Percentiles rank a stretch among this genome's conserved stretches.
phyloP scores from a whole-genome alignment of 1,140 invertebrate species.

The Vollenhovia emeryi region DNA sequence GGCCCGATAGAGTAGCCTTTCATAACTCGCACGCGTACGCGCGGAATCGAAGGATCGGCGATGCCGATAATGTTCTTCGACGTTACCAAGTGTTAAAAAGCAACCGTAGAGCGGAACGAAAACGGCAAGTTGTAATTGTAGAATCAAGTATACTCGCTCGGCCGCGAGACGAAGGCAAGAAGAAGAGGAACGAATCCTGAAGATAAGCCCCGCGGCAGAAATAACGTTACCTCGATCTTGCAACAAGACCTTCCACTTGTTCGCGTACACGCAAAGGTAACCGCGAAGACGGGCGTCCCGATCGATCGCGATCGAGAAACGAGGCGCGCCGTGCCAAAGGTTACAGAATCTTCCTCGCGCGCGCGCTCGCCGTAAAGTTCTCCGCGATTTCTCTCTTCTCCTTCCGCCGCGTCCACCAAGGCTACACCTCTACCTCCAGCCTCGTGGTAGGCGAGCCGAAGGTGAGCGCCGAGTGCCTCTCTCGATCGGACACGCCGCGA shows the following conservation, averaged over 20 bases:
- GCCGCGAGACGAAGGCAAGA: background rate
- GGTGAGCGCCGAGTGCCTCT: constrained; percentile 28
- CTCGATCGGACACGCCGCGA: constrained; percentile 64
- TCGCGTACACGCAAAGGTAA: constrained; percentile 42
- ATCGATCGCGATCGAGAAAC: constrained; percentile 72
- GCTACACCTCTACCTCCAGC: background rate
- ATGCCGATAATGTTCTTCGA: background rate
- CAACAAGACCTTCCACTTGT: constrained; percentile 47
- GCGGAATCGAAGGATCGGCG: background rate
- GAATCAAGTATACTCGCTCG: background rate
- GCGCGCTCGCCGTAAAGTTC: constrained; percentile 67
- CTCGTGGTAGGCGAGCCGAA: constrained; percentile 47
- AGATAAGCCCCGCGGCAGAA: constrained; percentile 29
- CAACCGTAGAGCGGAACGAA: background rate
- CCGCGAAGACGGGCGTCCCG: constrained; percentile 47
- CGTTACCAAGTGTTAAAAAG: background rate
- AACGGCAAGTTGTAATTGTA: constrained; percentile 17
- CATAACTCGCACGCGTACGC: background rate
- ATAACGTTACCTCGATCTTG: constrained; percentile 44
- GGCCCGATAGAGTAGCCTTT: background rate
- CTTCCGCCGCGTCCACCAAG: constrained; percentile 26
- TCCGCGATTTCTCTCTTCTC: constrained; percentile 27
- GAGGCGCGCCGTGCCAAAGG: constrained; percentile 67
- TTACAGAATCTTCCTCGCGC: constrained; percentile 68
- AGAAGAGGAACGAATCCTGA: background rate